phyloP scores from a whole-genome alignment of 2,888 invertebrate genomes.

The Hipparchia semele region DNA sequence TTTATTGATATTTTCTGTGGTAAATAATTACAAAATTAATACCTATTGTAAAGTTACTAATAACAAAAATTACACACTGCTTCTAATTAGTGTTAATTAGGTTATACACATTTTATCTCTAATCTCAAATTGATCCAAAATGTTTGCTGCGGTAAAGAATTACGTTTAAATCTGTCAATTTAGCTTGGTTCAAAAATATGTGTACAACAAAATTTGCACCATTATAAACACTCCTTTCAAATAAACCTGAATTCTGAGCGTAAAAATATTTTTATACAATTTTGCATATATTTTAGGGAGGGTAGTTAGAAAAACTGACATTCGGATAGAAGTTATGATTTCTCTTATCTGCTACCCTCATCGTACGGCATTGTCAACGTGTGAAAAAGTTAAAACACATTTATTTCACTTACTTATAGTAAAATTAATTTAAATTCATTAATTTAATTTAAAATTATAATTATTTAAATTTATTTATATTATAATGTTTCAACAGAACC shows the following conservation, averaged over 20 bases:
- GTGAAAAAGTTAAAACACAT: neutral
- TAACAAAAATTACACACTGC: neutral
- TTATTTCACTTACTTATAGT: neutral
- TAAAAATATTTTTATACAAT: neutral
- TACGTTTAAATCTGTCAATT: no score
- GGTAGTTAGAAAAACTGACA: neutral
- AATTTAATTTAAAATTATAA: neutral
- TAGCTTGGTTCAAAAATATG: no score
- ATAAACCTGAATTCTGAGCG: neutral
- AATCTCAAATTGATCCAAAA: no score
- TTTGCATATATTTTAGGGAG: neutral
- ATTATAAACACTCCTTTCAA: neutral
- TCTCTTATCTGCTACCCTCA: neutral
- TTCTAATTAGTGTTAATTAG: neutral
- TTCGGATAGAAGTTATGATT: neutral
- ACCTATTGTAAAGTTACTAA: neutral
- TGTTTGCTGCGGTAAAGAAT: no score
- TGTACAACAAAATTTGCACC: no score
- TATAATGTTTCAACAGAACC: neutral
- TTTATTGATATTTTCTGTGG: neutral
- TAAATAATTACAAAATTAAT: no score
- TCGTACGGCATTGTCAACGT: neutral
- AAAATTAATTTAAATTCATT: constrained; percentile 1
- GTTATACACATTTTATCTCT: no score
- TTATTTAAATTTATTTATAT: neutral